Conservation (phyloP, 2,113 vertebrate species). For the Oryzias curvinotus region DNA sequence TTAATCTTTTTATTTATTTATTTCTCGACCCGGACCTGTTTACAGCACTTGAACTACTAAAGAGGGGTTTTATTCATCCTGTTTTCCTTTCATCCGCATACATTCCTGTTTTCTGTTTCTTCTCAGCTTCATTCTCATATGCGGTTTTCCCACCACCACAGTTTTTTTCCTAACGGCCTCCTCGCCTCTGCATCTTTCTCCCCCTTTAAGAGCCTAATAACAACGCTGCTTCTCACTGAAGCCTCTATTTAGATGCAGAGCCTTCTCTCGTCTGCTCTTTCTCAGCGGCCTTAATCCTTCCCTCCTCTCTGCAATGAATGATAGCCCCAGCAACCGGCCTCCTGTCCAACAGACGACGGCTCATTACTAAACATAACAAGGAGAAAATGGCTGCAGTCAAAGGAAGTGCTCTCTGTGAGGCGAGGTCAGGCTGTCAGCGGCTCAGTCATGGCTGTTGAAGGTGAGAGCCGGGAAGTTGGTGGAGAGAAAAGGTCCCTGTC, state of each 20-base stretch:
- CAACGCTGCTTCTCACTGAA: conserved; percentile 56
- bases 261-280: conserved; percentile 52
- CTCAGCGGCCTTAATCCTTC: conserved; percentile 64
- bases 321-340: conserved; percentile 54
- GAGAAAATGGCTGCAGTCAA: conserved; percentile 53
- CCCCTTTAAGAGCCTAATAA: conserved; percentile 38
- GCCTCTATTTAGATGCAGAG: conserved; percentile 67
- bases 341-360: conserved; percentile 36
- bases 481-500: conserved; percentile 15
- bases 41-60: not conserved
- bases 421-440: conserved; percentile 49
- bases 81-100: not conserved
- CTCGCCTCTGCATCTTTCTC: conserved; percentile 20
- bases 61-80: not conserved
- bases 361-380: conserved; percentile 45
- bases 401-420: conserved; percentile 29
- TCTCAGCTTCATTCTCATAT: not conserved
- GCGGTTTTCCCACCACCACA: not conserved
- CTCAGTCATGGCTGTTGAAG: conserved; percentile 18
- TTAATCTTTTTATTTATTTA: not conserved
- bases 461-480: conserved; percentile 15
- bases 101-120: not conserved
- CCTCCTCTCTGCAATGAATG: conserved; percentile 61
- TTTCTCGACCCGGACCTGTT: not conserved
- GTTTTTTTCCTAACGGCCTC: conserved; percentile 10